Percentiles rank a stretch among this genome's conserved stretches.
These are phyloP conservation scores for Platygyra sinensis DNA, from an alignment of 64 coral and sea anemone species.

Conservation along the genomic window DNA sequence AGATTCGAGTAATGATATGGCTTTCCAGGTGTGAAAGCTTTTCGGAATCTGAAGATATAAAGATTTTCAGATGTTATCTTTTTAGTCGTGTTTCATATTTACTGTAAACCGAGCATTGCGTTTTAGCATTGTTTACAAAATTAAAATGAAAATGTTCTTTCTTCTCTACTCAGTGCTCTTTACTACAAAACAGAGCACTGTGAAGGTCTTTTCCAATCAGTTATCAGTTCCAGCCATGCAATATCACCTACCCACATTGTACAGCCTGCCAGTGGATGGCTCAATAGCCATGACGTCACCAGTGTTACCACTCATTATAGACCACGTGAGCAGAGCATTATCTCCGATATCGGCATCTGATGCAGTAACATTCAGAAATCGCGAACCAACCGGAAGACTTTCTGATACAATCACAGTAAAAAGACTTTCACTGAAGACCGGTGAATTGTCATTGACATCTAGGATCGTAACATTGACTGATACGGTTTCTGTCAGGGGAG, in stretches of 20 bases:
- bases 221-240: not conserved
- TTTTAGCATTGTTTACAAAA: too few relatives aligned
- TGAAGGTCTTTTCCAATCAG: not conserved
- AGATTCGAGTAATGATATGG: too few relatives aligned
- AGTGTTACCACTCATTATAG: constrained; percentile 51
- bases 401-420: constrained; percentile 44
- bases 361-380: constrained; percentile 47
- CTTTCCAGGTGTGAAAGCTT: too few relatives aligned
- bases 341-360: constrained; percentile 40
- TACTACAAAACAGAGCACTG: not conserved
- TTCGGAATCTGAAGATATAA: too few relatives aligned
- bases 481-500: constrained; percentile 57
- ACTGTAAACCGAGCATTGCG: too few relatives aligned
- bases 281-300: constrained; percentile 50
- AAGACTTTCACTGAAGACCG: not conserved
- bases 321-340: constrained; percentile 53
- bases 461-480: constrained; percentile 39
- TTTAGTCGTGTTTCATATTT: too few relatives aligned
- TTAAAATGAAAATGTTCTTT: too few relatives aligned
- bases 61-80: too few relatives aligned
- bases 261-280: constrained; percentile 1
- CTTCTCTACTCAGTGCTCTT: not conserved
- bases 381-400: not conserved
- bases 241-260: constrained; percentile 36
- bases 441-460: constrained; percentile 60